Conservation (phyloP, 1,140 invertebrate species). For the Dolichoris vasculosae region DNA sequence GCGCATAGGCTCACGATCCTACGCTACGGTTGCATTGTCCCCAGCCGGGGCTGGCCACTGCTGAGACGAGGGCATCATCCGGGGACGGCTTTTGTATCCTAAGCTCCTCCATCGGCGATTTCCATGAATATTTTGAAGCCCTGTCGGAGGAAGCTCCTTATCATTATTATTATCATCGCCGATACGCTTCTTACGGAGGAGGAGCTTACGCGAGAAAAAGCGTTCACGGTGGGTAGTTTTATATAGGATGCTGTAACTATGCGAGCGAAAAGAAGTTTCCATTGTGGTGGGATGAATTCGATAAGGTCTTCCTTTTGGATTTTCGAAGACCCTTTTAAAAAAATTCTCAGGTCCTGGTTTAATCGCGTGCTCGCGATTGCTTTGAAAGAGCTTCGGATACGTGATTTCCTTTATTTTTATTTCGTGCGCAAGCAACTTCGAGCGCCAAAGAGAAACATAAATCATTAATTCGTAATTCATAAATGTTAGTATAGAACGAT, state of each 20-base stretch:
- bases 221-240: background rate
- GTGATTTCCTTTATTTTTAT: background rate
- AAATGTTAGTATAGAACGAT: background rate
- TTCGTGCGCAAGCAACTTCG: background rate
- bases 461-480: background rate
- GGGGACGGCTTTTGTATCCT: conserved; percentile 33
- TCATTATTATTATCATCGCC: conserved; percentile 12
- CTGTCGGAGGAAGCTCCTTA: background rate
- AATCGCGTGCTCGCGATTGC: background rate
- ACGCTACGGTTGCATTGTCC: background rate
- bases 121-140: conserved; percentile 46
- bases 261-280: background rate
- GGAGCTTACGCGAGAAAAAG: background rate
- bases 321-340: background rate
- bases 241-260: background rate
- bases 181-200: background rate
- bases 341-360: background rate
- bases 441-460: background rate
- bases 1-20: background rate
- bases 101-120: conserved; percentile 35
- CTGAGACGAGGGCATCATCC: background rate
- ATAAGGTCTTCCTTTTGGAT: background rate
- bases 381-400: background rate
- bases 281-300: background rate
- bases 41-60: background rate